Percentiles rank a stretch among this genome's conserved stretches.
Conservation (phyloP, 2,113 vertebrate genomes). For the Lucifuga dentata region DNA sequence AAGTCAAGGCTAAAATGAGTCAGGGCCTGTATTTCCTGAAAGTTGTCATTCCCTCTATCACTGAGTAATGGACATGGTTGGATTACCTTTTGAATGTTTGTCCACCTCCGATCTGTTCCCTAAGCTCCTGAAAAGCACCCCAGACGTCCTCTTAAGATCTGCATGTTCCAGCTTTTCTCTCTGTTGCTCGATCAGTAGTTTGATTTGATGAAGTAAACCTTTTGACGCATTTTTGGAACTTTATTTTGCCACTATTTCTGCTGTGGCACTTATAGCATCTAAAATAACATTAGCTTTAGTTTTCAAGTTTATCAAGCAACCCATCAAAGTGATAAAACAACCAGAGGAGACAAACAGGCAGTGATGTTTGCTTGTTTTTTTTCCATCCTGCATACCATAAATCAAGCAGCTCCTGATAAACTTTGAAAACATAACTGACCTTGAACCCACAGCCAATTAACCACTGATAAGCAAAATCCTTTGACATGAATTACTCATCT, state of each 20-base stretch:
- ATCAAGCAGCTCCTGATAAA: conserved; percentile 13
- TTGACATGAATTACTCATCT: background rate
- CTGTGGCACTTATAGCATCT: background rate
- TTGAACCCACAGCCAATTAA: conserved; percentile 4
- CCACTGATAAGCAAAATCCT: conserved; percentile 16
- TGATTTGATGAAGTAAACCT: conserved; percentile 9
- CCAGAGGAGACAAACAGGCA: background rate
- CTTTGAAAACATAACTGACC: conserved; percentile 4
- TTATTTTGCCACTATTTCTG: background rate
- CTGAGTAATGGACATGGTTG: conserved; percentile 52
- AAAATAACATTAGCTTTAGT: background rate
- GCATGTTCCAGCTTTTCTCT: conserved; percentile 34
- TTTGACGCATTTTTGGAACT: conserved; percentile 3
- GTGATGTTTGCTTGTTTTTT: background rate
- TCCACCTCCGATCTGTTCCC: conserved; percentile 53
- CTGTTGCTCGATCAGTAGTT: conserved; percentile 10
- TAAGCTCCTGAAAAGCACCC: conserved; percentile 51
- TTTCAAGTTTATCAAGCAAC: background rate
- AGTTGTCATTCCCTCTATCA: conserved; percentile 53
- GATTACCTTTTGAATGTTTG: conserved; percentile 75
- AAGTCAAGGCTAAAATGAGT: conserved; percentile 61
- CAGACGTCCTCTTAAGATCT: conserved; percentile 37
- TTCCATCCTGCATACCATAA: background rate
- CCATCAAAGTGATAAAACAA: background rate
- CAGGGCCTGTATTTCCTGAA: conserved; percentile 66